Base-by-base conservation (phyloP, 2,888 invertebrate species). In the Mythimna lalbum region DNA sequence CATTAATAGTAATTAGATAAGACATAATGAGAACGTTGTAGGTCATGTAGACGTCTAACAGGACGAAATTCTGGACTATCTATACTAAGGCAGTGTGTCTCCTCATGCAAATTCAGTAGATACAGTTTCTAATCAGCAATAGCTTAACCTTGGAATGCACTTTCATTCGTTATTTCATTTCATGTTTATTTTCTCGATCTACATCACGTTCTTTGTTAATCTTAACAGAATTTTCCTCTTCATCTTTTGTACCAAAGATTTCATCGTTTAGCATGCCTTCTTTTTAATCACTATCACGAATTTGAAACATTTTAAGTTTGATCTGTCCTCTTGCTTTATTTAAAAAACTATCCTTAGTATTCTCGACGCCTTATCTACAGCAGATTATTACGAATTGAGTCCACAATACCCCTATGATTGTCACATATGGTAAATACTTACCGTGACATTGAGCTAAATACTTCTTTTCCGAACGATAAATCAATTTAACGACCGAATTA, bases 381-480 rank as follows among this genome's bases (percentile, higher is more conserved):
- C 31, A 47, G 52, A 52, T 63, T 60, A 50, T 52, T 52, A 33
- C 43, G 21, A 57, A 77, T 47, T 62, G 56, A 62, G 64, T 50
- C 27, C 53, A 55, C 50, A 73, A 14, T 55, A 53, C 78, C 78
- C 67, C 60, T 47, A 77, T 77, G n/a, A 39, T 64, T 52, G 61
- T 65, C n/a, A 52, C 47, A 60, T 56, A 57, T n/a, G 59, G 27
- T 61, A 66, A 78, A 55, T 73, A 78, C n/a, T n/a, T n/a, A n/a
- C 66, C 63, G 53, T 57, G 63, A 78, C 79, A 78, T 78, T 78
- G 79, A 60, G 21, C 78, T 70, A 60, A 63, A 68, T 80, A 66
- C 47, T 33, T 68, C 3, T 43, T 47, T 65, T 31, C 12, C 4
- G 10, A 75, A 52, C 21, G n/a, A 64, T 67, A 43, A 79, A 79